A percentile compares a stretch with the other conserved stretches of the same genome.
Conservation (phyloP, 2,113 vertebrate genomes). For the Amazona guildingii region DNA sequence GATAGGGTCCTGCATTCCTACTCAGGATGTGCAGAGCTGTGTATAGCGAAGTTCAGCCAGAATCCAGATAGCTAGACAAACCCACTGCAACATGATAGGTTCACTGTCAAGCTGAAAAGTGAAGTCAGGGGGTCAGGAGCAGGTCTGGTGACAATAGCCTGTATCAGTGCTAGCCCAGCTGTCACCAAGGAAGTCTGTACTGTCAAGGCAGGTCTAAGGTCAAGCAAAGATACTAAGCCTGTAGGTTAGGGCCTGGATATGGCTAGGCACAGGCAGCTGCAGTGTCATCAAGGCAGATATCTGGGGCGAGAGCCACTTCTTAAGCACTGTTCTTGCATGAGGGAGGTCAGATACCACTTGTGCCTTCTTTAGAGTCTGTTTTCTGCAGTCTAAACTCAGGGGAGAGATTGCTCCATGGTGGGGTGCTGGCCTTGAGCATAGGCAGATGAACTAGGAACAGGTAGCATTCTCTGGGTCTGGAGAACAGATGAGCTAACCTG, state of each 20-base stretch:
- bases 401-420: not conserved
- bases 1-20: fast-evolving
- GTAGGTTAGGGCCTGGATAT: not conserved
- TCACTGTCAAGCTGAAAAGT: not conserved
- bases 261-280: not conserved
- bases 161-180: not conserved
- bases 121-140: not conserved
- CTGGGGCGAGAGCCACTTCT: not conserved
- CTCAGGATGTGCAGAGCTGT: not conserved
- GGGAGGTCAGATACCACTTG: not conserved
- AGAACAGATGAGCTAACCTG: not conserved
- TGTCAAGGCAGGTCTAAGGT: not conserved
- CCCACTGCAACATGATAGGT: not conserved
- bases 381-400: not conserved
- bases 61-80: not conserved
- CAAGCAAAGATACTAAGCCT: not conserved
- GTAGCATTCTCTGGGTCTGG: not conserved
- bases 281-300: not conserved
- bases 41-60: not conserved
- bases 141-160: not conserved
- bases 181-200: not conserved
- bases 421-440: not conserved
- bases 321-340: not conserved
- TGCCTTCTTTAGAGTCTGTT: not conserved
- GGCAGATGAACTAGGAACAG: too few species aligned